phyloP scores from a whole-genome alignment of 1,140 invertebrate genomes.

The Calycopis cecrops region DNA sequence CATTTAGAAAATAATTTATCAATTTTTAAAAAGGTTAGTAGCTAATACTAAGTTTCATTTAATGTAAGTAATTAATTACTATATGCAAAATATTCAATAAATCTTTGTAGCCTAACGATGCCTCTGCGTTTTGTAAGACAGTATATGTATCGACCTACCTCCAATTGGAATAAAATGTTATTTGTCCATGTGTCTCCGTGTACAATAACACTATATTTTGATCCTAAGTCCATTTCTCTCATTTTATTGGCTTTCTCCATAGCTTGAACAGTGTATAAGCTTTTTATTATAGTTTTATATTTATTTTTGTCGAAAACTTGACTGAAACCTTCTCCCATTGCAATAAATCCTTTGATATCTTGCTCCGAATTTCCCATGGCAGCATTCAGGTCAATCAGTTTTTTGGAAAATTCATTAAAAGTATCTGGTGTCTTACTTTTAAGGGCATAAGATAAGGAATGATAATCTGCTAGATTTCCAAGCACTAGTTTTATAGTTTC shows the following conservation, averaged over 20 bases:
- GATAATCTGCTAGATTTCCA: conserved; percentile 24
- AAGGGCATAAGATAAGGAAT: conserved; percentile 29
- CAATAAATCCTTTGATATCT: conserved; percentile 6
- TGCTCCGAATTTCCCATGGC: not conserved
- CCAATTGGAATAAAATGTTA: conserved; percentile 22
- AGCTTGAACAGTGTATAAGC: conserved; percentile 1
- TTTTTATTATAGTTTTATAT: conserved; percentile 18
- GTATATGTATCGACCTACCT: conserved; percentile 13
- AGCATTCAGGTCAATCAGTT: conserved; percentile 20
- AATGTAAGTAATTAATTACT: too few species aligned
- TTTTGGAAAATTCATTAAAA: conserved; percentile 15
- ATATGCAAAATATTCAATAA: too few species aligned
- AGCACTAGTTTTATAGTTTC: conserved; percentile 24
- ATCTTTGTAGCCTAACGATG: too few species aligned
- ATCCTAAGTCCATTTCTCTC: conserved; percentile 11
- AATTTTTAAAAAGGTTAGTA: too few species aligned
- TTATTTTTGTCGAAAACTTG: conserved; percentile 20
- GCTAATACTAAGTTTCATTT: too few species aligned
- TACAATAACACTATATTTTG: conserved; percentile 22
- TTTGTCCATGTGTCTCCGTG: conserved; percentile 28
- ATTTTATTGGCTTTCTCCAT: conserved; percentile 9
- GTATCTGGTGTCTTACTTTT: conserved; percentile 20
- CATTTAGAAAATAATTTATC: too few species aligned
- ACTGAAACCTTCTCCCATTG: conserved; percentile 9
- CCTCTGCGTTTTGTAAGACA: too few species aligned